Percentiles rank a stretch among this genome's conserved stretches.
Evolutionary conservation across 2,888 invertebrate genomes (phyloP).

Genomic region (Zeuzera pyrina): DNA sequence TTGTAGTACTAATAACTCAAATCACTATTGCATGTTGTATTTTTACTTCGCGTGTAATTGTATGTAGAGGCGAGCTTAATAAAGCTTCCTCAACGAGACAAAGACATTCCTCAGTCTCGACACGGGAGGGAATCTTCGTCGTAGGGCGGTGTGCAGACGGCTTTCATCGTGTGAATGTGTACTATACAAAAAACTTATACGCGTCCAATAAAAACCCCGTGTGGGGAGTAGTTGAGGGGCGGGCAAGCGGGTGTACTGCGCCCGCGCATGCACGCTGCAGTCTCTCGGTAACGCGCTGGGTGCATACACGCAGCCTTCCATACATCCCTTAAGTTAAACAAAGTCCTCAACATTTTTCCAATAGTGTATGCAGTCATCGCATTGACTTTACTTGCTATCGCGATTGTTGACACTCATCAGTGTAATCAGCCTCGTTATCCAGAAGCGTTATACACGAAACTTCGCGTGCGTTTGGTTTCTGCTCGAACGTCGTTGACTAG

Average conservation of each 20-base stretch:
- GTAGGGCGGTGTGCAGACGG: constrained; percentile 57
- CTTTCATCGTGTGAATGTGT: constrained; percentile 62
- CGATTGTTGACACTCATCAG: no score
- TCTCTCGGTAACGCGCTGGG: constrained; percentile 54
- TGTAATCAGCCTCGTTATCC: no score
- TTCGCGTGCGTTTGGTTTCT: constrained; percentile 46
- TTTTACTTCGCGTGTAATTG: constrained; percentile 12
- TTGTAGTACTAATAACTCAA: no score
- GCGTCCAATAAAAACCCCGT: constrained; percentile 67
- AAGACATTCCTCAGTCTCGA: constrained; percentile 55
- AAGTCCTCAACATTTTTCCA: constrained; percentile 24
- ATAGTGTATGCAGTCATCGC: constrained; percentile 37
- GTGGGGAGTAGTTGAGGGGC: constrained; percentile 64
- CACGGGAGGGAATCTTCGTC: constrained; percentile 55
- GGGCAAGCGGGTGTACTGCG: constrained; percentile 59
- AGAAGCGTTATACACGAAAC: constrained; percentile 44
- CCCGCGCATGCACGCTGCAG: constrained; percentile 55
- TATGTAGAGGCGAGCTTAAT: constrained; percentile 30
- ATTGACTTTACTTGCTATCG: no score
- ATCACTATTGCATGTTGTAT: no score
- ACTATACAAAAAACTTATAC: constrained; percentile 63
- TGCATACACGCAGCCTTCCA: constrained; percentile 66
- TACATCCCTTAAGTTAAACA: constrained; percentile 19
- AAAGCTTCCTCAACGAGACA: constrained; percentile 38
- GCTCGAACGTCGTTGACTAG: no score